Conservation (phyloP, 2,888 invertebrate species). For the Drosophila rubida region DNA sequence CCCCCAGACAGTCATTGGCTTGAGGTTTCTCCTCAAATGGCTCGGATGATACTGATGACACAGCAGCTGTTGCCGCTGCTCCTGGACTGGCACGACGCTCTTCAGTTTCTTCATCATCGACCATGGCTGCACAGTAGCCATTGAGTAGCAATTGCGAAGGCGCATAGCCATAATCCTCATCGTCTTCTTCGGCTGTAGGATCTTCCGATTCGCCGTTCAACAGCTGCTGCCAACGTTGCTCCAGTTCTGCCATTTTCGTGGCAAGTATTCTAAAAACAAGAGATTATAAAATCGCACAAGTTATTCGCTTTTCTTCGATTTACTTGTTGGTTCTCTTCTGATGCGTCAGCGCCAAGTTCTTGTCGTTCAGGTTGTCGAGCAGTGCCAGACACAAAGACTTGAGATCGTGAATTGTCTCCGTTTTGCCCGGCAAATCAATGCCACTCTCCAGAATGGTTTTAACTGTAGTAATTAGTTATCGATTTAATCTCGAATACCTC, state of each 20-base stretch:
- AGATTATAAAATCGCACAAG: conserved; percentile 12
- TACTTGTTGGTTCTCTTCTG: conserved; percentile 95
- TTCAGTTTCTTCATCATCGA: conserved; percentile 83
- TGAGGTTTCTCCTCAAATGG: conserved; percentile 73
- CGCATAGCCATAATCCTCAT: conserved; percentile 76
- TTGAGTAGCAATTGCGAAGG: conserved; percentile 89
- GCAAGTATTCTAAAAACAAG: conserved; percentile 89
- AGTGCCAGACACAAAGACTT: conserved; percentile 91
- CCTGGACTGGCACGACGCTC: not conserved
- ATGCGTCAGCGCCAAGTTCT: conserved; percentile 92
- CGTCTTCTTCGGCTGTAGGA: conserved; percentile 41
- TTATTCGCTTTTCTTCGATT: not conserved
- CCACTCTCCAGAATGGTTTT: conserved; percentile 90
- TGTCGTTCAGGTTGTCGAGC: conserved; percentile 93
- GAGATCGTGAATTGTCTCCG: conserved; percentile 90
- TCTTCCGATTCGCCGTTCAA: conserved; percentile 83
- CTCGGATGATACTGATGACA: conserved; percentile 77
- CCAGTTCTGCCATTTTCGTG: conserved; percentile 92
- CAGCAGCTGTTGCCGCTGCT: conserved; percentile 6
- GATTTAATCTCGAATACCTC: too few relatives aligned
- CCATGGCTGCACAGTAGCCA: conserved; percentile 86
- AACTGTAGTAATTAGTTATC: too few relatives aligned
- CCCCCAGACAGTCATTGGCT: conserved; percentile 50
- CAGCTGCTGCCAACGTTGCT: conserved; percentile 89
- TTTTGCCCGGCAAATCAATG: conserved; percentile 87